Percentiles rank a stretch among this genome's conserved stretches.
Conservation (phyloP, 2,797 vertebrate species). For the Syndactyla subalaris region DNA sequence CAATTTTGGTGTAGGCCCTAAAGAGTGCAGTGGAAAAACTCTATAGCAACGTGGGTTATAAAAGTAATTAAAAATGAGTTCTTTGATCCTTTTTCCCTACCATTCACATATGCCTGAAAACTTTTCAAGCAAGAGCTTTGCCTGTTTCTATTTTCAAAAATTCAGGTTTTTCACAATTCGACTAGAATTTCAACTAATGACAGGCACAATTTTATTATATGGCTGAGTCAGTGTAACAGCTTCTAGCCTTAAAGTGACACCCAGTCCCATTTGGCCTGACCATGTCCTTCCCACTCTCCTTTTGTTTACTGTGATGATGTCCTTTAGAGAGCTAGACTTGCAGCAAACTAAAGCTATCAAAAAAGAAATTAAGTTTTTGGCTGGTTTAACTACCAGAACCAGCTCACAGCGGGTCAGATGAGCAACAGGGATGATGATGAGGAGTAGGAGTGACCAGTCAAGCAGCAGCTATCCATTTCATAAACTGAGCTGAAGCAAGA, state of each 20-base stretch:
- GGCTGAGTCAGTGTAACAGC: background rate
- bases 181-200: background rate
- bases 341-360: background rate
- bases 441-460: accelerated
- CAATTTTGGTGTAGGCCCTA: background rate
- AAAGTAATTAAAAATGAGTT: background rate
- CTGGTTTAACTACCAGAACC: background rate
- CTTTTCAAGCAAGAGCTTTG: background rate
- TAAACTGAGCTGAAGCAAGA: background rate
- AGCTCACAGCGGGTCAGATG: background rate
- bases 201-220: background rate
- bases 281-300: background rate
- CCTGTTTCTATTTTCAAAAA: background rate
- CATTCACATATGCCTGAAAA: background rate
- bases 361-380: background rate
- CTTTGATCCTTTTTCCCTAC: background rate
- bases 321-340: background rate
- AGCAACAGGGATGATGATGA: background rate
- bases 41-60: background rate
- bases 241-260: background rate
- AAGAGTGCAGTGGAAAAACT: background rate
- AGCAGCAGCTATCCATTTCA: background rate
- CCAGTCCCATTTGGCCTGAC: background rate
- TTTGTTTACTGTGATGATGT: background rate
- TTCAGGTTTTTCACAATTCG: background rate